These are phyloP conservation scores for Caenorhabditis sp. DNA, from an alignment of 2,888 invertebrate species.

Conservation along the genomic window DNA sequence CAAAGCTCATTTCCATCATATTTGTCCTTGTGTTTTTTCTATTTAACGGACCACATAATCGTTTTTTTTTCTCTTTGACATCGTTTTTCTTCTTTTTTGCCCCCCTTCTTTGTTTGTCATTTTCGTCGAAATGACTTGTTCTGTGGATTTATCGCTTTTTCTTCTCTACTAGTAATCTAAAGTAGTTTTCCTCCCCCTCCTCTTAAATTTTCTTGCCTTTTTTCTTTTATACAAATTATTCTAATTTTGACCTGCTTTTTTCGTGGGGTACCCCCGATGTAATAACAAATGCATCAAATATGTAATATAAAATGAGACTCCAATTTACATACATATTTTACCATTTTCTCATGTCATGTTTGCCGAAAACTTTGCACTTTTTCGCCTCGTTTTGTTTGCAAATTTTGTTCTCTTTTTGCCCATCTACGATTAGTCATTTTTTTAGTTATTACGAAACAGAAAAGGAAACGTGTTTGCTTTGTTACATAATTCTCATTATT, in stretches of 20 bases:
- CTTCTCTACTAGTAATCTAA: slow-evolving; percentile 2
- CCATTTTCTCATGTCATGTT: not conserved
- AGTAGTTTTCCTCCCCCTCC: slow-evolving; percentile 4
- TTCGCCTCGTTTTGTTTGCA: not conserved
- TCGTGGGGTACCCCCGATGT: slow-evolving; percentile 6
- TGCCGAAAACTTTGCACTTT: not conserved
- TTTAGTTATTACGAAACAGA: slow-evolving; percentile 15
- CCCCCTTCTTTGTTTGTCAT: not conserved
- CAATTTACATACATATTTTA: not conserved
- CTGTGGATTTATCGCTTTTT: not conserved
- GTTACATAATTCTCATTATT: not conserved
- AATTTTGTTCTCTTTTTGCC: not conserved
- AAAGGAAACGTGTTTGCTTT: slow-evolving; percentile 6
- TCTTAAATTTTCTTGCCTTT: not conserved
- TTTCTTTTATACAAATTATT: slow-evolving; percentile 11
- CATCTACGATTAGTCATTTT: not conserved
- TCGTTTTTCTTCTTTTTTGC: not conserved
- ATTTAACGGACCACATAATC: not conserved
- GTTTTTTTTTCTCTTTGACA: not conserved
- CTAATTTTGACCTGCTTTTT: slow-evolving; percentile 13
- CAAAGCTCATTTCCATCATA: not conserved
- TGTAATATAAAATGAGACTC: not conserved
- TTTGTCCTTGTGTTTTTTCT: not conserved
- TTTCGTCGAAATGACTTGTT: not conserved
- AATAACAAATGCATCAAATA: slow-evolving; percentile 19